Evolutionary conservation across 2,888 invertebrate species (phyloP), one percentile per base, ranked within the genome.

Genomic region (Biston betularia): DNA sequence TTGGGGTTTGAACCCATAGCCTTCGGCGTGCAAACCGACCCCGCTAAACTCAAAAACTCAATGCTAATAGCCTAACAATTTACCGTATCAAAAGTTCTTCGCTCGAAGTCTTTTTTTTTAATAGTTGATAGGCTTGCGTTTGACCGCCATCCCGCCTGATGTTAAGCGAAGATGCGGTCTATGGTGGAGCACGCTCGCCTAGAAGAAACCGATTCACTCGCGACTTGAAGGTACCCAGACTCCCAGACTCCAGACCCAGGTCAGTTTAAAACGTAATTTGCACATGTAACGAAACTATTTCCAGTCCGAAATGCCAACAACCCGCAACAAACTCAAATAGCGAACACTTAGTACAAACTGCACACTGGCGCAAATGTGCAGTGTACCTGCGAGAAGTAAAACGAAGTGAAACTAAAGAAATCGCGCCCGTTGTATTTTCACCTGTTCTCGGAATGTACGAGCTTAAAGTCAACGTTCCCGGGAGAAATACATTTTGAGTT

Each of bases 371-470:
- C 66, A 56, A 69, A 66, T 55, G 68, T 70, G 66, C 35, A 46
- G 34, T 48, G 45, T 46, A 45, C 35, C 46, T 33, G 34, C 35
- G 34, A 35, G 35, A 34, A 80, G 75, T 80, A 80, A 74, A 77
- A 38, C 24, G 12, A 42, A 40, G 49, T 49, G 42, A 63, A 79
- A 78, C 73, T 77, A 74, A 79, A 81, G 78, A 75, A 81, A 83
- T 80, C 79, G 74, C 78, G 77, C 77, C 70, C 69, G 67, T 68
- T 75, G 74, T 71, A 83, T 82, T 84, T 84, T 83, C 85, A 87
- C 87, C 84, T 86, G 86, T 70, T 80, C 73, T 77, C 79, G 65
- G 76, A 81, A 80, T 78, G 77, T 78, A 52, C 65, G 52, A 35
- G 77, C 77, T 53, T 49, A 59, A 59, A 65, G 64, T 49, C 59